Base-by-base conservation (phyloP, 2,113 vertebrate species). In the Larimichthys polyactis region DNA sequence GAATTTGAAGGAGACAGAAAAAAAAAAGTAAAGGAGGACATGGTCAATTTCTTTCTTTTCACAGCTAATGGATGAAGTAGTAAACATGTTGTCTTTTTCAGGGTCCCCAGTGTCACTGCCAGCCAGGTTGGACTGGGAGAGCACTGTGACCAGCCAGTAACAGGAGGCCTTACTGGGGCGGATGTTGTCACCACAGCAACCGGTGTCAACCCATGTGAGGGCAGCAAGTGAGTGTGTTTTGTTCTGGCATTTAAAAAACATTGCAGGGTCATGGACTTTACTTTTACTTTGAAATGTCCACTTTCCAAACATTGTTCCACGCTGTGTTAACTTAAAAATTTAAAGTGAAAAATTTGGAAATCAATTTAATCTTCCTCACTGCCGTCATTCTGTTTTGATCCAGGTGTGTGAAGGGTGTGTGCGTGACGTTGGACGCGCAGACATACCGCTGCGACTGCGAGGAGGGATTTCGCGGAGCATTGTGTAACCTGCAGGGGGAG, bases 371-470 rank as follows among this genome's bases (percentile, higher is more conserved):
- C 16, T 36, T 3, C 11, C 57, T 40, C n/a, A 3, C 40, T 46
- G 22, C 19, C 4, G 57, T 36, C 36, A 20, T 49, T 78, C 44
- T 48, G 19, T 58, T 1, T 16, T 1, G 1, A 11, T 57, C 0
- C 93, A 99, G 98, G 94, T 99, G 98, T 40, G 95, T 95, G 71
- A 96, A 96, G 0, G 98, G 98, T 17, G 89, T 84, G 46, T 99
- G 98, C 12, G 90, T 96, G 90, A 94, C 94, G 46, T 87, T 98
- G 51, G 98, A 97, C 0, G 79, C 93, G 1, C 95, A 97, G 79
- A 96, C 97, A 60, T 99, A 99, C 90, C 97, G 96, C 90, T 99
- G 98, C 73, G 96, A 96, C 86, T 99, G 97, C 75, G 94, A 91
- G 0, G 93, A 95, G 9, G 97, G 97, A 44, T 97, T 96, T 86